These are phyloP conservation scores for Chorisops tibialis DNA, from an alignment of 2,888 invertebrate genomes.

Conservation along the genomic window DNA sequence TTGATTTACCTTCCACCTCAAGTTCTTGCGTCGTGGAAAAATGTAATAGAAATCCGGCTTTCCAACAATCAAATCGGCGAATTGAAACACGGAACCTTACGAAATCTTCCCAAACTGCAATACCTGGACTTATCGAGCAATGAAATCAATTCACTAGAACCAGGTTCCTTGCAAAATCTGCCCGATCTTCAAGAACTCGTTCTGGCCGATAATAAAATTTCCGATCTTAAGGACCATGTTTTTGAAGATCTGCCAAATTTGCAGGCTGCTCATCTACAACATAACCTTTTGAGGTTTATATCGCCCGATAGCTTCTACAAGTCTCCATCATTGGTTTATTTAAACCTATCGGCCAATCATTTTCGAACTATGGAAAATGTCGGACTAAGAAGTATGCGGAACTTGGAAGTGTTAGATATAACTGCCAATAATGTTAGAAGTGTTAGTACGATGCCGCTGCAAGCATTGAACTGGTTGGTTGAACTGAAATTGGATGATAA, in stretches of 20 bases:
- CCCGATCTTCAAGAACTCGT: conserved; percentile 67
- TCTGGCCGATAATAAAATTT: conserved; percentile 69
- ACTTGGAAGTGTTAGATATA: conserved; percentile 80
- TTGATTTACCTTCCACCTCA: conserved; percentile 67
- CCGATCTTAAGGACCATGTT: conserved; percentile 70
- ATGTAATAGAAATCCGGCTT: conserved; percentile 67
- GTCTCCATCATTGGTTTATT: conserved; percentile 72
- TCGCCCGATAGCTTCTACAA: conserved; percentile 72
- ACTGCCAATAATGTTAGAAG: conserved; percentile 73
- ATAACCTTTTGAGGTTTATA: conserved; percentile 71
- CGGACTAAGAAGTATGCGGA: conserved; percentile 68
- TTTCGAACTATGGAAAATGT: conserved; percentile 70
- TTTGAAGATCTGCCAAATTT: conserved; percentile 71
- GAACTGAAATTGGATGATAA: conserved; percentile 84
- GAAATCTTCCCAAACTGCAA: conserved; percentile 66
- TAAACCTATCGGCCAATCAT: conserved; percentile 81
- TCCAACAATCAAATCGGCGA: conserved; percentile 72
- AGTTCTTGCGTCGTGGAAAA: conserved; percentile 65
- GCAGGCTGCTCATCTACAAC: conserved; percentile 68
- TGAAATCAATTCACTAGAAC: conserved; percentile 70
- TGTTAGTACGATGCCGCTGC: conserved; percentile 66
- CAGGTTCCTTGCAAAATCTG: conserved; percentile 67
- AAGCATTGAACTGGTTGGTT: conserved; percentile 80
- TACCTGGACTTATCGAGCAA: conserved; percentile 78
- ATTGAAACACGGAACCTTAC: conserved; percentile 68